Evolutionary conservation across 2,797 vertebrate genomes (phyloP).

Genomic region (Darevskia nairensis): DNA sequence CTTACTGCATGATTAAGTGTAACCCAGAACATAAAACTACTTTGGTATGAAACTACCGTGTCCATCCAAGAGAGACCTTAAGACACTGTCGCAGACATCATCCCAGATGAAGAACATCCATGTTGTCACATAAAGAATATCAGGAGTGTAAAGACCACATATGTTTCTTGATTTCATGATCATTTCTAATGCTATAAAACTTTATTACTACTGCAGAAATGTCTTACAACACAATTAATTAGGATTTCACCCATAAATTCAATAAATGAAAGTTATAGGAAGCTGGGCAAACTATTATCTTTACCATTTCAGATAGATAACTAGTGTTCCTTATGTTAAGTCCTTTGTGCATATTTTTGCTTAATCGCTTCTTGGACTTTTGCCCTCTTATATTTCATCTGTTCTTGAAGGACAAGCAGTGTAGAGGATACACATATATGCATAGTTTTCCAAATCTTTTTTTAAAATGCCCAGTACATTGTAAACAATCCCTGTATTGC

Average conservation of each 20-base stretch:
- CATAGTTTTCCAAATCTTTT: not conserved
- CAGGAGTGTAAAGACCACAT: not conserved
- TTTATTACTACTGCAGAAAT: not conserved
- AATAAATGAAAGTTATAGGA: not conserved
- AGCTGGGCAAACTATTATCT: not conserved
- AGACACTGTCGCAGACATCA: slow-evolving; percentile 14
- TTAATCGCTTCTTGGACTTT: not conserved
- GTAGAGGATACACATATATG: not conserved
- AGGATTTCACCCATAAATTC: not conserved
- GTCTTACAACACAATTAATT: not conserved
- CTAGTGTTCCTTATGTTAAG: not conserved
- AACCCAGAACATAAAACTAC: not conserved
- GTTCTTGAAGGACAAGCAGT: not conserved
- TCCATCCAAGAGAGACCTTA: slow-evolving; percentile 37
- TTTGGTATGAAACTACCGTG: not conserved
- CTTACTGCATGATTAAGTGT: slow-evolving; percentile 79
- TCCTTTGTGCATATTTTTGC: not conserved
- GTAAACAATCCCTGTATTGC: slow-evolving; percentile 16
- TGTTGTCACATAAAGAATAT: not conserved
- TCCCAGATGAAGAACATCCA: not conserved
- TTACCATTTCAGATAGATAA: not conserved
- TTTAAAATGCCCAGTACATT: slow-evolving; percentile 5
- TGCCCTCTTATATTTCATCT: not conserved
- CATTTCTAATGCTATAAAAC: slow-evolving; percentile 43
- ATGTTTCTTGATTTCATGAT: slow-evolving; percentile 30